A percentile compares a stretch with the other conserved stretches of the same genome.
Evolutionary conservation across 2,113 vertebrate genomes (phyloP).

Genomic region (Pomatostomus ruficeps): DNA sequence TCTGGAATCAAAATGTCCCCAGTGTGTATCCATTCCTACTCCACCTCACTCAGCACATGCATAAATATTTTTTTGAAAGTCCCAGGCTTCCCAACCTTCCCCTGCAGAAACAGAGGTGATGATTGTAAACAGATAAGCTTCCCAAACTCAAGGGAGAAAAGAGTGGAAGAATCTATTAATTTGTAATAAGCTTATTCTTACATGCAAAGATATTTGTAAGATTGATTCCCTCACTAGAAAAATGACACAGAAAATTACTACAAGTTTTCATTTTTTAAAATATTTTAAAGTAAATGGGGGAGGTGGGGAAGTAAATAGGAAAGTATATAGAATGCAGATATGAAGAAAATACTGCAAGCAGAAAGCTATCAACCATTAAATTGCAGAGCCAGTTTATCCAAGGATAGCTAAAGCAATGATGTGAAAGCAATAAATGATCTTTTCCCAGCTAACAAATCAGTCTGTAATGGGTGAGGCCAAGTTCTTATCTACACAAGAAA

Average conservation of each 20-base stretch:
- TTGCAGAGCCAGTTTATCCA: background rate
- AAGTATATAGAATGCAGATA: background rate
- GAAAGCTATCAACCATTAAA: background rate
- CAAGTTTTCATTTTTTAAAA: background rate
- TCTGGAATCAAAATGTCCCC: constrained; percentile 14
- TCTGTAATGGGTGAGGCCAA: constrained; percentile 23
- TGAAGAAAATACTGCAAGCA: background rate
- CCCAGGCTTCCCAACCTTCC: background rate
- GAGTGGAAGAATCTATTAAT: background rate
- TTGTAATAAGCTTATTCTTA: background rate
- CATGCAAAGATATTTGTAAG: background rate
- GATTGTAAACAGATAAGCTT: background rate
- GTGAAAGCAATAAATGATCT: constrained; percentile 49
- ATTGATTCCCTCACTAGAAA: background rate
- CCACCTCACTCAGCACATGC: background rate
- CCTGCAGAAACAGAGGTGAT: background rate
- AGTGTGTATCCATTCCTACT: background rate
- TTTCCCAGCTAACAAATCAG: constrained; percentile 53
- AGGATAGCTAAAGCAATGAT: constrained; percentile 3
- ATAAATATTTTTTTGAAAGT: background rate
- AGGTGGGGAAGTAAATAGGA: background rate
- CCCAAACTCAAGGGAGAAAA: background rate
- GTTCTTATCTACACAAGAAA: constrained; percentile 43
- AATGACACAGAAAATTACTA: background rate
- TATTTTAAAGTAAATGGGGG: background rate